Percentiles rank a stretch among this genome's conserved stretches.
Conservation (phyloP, 2,888 invertebrate species). For the Ophonus ardosiacus region DNA sequence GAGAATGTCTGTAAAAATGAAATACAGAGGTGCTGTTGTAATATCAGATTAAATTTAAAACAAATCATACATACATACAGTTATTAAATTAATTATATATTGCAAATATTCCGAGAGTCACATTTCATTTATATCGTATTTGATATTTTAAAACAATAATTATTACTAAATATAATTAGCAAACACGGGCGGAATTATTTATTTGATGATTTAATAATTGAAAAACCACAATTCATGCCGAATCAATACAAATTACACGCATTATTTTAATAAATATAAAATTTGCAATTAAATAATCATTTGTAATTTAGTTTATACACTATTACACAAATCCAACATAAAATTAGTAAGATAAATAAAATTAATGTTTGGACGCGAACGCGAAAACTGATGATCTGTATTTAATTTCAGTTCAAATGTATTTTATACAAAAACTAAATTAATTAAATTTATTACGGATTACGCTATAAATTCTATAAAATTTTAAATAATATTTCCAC, state of each 20-base stretch:
- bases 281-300: constrained; percentile 48
- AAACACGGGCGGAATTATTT: constrained; percentile 8
- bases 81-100: constrained; percentile 29
- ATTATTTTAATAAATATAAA: constrained; percentile 52
- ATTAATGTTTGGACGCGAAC: constrained; percentile 35
- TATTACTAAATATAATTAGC: constrained; percentile 38
- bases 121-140: constrained; percentile 4
- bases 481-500: constrained; percentile 58
- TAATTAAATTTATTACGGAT: constrained; percentile 57
- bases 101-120: constrained; percentile 10
- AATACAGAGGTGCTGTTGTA: background rate
- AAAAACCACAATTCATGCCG: constrained; percentile 33
- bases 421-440: constrained; percentile 53
- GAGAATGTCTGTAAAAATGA: background rate
- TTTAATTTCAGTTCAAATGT: constrained; percentile 51
- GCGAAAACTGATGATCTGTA: constrained; percentile 48
- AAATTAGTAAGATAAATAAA: constrained; percentile 53
- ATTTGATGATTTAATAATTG: constrained; percentile 35
- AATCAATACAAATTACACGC: constrained; percentile 40
- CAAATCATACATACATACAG: background rate
- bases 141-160: constrained; percentile 18
- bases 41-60: background rate
- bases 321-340: constrained; percentile 48
- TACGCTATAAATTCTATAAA: constrained; percentile 46
- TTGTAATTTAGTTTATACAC: constrained; percentile 43